phyloP scores from a whole-genome alignment of 2,888 invertebrate species.

The Perizoma flavofasciatum region DNA sequence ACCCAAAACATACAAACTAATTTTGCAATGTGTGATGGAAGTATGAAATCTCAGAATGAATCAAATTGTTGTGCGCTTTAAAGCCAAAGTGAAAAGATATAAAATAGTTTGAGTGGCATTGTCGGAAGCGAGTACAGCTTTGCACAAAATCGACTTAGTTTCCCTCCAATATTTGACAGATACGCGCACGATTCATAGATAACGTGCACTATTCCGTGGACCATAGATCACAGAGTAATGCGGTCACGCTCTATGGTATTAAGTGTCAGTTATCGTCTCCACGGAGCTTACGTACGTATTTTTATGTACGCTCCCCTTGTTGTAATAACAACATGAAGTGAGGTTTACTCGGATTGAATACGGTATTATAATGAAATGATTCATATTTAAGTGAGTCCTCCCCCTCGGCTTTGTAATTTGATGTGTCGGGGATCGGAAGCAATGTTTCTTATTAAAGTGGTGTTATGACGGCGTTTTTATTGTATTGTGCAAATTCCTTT shows the following conservation, averaged over 20 bases:
- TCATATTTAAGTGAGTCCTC: constrained; percentile 84
- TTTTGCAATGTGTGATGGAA: constrained; percentile 2
- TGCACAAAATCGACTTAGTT: constrained; percentile 55
- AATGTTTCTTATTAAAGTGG: constrained; percentile 82
- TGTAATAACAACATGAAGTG: constrained; percentile 80
- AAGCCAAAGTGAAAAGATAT: constrained; percentile 46
- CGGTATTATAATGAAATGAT: constrained; percentile 84
- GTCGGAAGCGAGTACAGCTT: constrained; percentile 43
- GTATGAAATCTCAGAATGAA: constrained; percentile 21
- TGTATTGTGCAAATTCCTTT: constrained; percentile 51
- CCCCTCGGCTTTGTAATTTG: constrained; percentile 75
- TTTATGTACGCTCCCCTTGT: constrained; percentile 77
- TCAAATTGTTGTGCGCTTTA: constrained; percentile 38
- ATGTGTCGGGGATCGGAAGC: constrained; percentile 77
- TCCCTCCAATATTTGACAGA: constrained; percentile 70
- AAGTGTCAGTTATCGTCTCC: constrained; percentile 83
- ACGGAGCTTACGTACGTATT: constrained; percentile 80
- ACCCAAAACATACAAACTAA: constrained; percentile 29
- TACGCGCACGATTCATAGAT: constrained; percentile 68
- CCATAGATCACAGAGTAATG: constrained; percentile 82
- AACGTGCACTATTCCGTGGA: constrained; percentile 66
- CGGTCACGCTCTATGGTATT: constrained; percentile 83
- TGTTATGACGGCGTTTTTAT: constrained; percentile 75
- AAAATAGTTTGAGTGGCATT: constrained; percentile 41
- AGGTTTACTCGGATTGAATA: constrained; percentile 83